Percentiles rank a stretch among this genome's conserved stretches.
These are phyloP conservation scores for Drosophila funebris DNA, from an alignment of 1,140 invertebrate genomes.

Conservation along the genomic window DNA sequence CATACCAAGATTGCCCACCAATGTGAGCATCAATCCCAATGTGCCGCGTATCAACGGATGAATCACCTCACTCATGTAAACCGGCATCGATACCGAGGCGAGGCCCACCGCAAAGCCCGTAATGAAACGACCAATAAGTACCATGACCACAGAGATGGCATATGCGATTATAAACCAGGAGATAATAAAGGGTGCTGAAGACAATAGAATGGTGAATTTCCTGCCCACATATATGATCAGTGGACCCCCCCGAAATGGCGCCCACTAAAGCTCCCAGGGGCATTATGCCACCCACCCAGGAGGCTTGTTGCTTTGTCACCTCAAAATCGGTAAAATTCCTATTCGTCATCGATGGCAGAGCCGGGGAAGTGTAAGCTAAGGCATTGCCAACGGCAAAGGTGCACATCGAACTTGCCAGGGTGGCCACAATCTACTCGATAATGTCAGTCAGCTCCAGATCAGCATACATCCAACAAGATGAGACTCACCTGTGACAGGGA, in stretches of 20 bases:
- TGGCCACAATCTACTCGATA: background rate
- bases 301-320: background rate
- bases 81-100: background rate
- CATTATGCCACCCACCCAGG: slow-evolving; percentile 21
- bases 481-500: slow-evolving; percentile 1
- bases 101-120: background rate
- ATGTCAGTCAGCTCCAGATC: background rate
- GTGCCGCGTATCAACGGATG: slow-evolving; percentile 6
- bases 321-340: background rate
- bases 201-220: background rate
- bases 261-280: background rate
- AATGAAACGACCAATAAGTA: background rate
- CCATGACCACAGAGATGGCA: background rate
- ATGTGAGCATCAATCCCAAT: background rate
- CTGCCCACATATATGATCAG: background rate
- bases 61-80: background rate
- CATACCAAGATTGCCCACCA: background rate
- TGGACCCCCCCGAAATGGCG: background rate
- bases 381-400: background rate
- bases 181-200: background rate
- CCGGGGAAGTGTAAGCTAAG: background rate
- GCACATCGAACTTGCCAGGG: background rate
- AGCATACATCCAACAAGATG: too few relatives aligned
- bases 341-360: slow-evolving; percentile 3
- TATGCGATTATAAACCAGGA: background rate